A percentile compares a stretch with the other conserved stretches of the same genome.
phyloP scores from a whole-genome alignment of 1,140 invertebrate species.

The Sycobia sp. region DNA sequence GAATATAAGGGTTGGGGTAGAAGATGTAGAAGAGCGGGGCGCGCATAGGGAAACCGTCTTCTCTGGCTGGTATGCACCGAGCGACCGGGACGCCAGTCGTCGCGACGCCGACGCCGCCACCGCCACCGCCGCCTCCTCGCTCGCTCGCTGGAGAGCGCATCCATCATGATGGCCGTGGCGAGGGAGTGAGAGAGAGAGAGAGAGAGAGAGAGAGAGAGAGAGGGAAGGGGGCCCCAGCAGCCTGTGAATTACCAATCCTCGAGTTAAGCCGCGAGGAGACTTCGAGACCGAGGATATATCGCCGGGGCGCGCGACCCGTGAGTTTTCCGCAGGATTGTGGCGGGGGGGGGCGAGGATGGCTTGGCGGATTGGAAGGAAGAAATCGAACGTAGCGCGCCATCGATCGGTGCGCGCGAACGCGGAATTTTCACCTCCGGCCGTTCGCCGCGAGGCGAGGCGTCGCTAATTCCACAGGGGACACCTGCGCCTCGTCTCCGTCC shows the following conservation, averaged over 20 bases:
- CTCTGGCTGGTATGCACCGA: too few relatives aligned
- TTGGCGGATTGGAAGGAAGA: background rate
- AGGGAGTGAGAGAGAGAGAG: too few relatives aligned
- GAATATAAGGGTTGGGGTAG: too few relatives aligned
- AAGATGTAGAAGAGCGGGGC: too few relatives aligned
- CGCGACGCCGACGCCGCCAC: constrained; percentile 43
- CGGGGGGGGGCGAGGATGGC: background rate
- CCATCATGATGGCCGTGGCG: constrained; percentile 42
- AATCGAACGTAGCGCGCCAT: background rate
- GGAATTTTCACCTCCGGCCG: too few relatives aligned
- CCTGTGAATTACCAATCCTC: constrained; percentile 46
- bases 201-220: too few relatives aligned
- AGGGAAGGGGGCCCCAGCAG: too few relatives aligned
- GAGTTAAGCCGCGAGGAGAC: background rate
- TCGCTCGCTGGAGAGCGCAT: too few relatives aligned
- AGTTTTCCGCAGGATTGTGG: constrained; percentile 9
- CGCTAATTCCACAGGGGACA: too few relatives aligned
- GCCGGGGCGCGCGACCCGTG: background rate
- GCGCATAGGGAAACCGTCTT: too few relatives aligned
- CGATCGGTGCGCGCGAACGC: background rate
- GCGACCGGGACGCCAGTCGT: constrained; percentile 36
- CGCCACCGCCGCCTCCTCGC: too few relatives aligned
- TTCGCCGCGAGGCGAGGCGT: background rate
- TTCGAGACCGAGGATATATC: background rate
- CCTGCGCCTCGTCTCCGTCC: too few relatives aligned